A percentile compares a stretch with the other conserved stretches of the same genome.
These are phyloP conservation scores for Cephus nigrinus DNA, from an alignment of 2,888 invertebrate genomes.

Conservation along the genomic window DNA sequence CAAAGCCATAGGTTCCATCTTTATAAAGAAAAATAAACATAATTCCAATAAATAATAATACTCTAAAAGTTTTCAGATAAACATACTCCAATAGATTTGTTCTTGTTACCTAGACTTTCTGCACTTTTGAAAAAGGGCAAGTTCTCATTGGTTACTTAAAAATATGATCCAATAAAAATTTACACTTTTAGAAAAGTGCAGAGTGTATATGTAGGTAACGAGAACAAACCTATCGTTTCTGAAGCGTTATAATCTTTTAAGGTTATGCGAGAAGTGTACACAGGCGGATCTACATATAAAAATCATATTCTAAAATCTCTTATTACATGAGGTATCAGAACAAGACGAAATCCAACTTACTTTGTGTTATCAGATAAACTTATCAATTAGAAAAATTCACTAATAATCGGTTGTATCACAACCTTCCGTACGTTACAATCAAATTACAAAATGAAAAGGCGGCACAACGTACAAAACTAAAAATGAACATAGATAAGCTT, in stretches of 20 bases:
- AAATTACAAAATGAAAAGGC: neutral
- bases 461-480: neutral
- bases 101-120: too few relatives aligned
- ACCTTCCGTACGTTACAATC: neutral
- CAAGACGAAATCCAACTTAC: neutral
- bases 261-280: neutral
- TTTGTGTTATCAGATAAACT: neutral
- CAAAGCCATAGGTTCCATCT: slow-evolving; percentile 87
- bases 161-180: too few relatives aligned
- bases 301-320: neutral
- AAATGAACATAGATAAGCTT: neutral
- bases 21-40: slow-evolving; percentile 21
- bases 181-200: too few relatives aligned
- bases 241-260: neutral
- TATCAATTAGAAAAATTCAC: neutral
- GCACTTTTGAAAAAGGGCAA: too few relatives aligned
- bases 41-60: neutral
- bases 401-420: neutral
- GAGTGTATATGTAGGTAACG: too few relatives aligned
- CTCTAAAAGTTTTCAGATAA: neutral
- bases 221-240: neutral
- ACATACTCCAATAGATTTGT: neutral
- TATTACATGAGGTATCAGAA: neutral
- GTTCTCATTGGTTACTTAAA: too few relatives aligned
- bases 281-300: neutral